Percentiles rank a stretch among this genome's conserved stretches.
phyloP scores from a whole-genome alignment of 1,140 invertebrate genomes.

The Argopecten irradians region DNA sequence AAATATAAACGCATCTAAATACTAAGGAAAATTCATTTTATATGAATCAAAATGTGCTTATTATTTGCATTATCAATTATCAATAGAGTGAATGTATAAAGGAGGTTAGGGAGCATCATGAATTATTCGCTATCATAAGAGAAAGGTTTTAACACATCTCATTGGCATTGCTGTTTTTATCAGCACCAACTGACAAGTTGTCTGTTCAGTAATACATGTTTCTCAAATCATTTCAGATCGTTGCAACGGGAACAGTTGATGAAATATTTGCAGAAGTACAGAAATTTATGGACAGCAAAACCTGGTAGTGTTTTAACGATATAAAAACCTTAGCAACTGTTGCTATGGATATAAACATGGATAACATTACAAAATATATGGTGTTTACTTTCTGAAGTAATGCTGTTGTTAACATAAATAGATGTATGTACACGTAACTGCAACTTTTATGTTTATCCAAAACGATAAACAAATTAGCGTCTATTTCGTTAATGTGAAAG shows the following conservation, averaged over 20 bases:
- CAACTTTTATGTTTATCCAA: background rate
- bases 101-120: too few relatives aligned
- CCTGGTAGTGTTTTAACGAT: conserved; percentile 54
- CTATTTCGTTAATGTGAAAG: background rate
- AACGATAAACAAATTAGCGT: background rate
- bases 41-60: background rate
- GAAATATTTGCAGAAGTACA: conserved; percentile 86
- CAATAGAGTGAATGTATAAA: too few relatives aligned
- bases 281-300: conserved; percentile 79
- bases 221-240: conserved; percentile 81
- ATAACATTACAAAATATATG: background rate
- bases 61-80: background rate
- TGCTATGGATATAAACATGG: background rate
- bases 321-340: background rate
- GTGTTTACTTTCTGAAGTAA: conserved; percentile 12
- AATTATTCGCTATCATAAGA: too few relatives aligned
- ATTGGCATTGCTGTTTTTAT: too few relatives aligned
- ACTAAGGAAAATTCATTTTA: background rate
- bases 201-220: background rate
- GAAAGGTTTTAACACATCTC: too few relatives aligned
- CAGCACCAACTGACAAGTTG: too few relatives aligned
- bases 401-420: background rate
- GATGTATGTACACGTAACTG: background rate
- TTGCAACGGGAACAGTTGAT: conserved; percentile 86
- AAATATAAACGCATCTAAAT: background rate